Evolutionary conservation across 2,797 vertebrate genomes (phyloP), one percentile per base, ranked within the genome.

Genomic region (Pangasius mekongensis): DNA sequence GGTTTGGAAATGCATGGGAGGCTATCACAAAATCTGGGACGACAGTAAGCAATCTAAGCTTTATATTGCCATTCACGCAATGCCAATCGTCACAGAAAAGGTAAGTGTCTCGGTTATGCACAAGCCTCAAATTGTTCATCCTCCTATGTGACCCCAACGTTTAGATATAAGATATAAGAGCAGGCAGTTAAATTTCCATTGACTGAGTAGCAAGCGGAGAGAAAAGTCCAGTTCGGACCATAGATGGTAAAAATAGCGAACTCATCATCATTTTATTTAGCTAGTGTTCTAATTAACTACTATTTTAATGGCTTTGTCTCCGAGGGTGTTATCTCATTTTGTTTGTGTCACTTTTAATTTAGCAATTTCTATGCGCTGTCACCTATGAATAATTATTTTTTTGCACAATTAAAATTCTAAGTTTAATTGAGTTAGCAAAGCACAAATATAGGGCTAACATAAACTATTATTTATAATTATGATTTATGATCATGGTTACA

Each of bases 361-460:
- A 54, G 47, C 64, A 69, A 36, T 84, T 52, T 84, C 83, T 84
- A 69, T 36, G 83, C 83, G 52, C 64, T 84, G 83, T 84, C 83
- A 84, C 83, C 83, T 84, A 84, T 84, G 83, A 84, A 36, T 69
- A 84, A 84, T 84, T 84, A 83, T 69, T 84, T 84, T 84, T 71
- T 84, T 71, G 66, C 83, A 84, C 83, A 84, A 84, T 84, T 84
- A 84, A 84, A 84, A 84, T 69, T 69, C 30, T 33, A 69, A 14
- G 30, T 84, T 71, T 84, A 69, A 84, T 84, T 84, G 64, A 54
- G 64, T 69, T 69, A 54, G 66, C 47, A 52, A 69, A 54, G 83
- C 83, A 84, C 49, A 54, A 54, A 71, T 54, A 54, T 9, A 84
- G 30, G 47, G 64, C 49, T 36, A 69, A 84, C 83, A 69, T 84